Conservation (phyloP, 2,113 vertebrate species). For the Ictalurus furcatus region DNA sequence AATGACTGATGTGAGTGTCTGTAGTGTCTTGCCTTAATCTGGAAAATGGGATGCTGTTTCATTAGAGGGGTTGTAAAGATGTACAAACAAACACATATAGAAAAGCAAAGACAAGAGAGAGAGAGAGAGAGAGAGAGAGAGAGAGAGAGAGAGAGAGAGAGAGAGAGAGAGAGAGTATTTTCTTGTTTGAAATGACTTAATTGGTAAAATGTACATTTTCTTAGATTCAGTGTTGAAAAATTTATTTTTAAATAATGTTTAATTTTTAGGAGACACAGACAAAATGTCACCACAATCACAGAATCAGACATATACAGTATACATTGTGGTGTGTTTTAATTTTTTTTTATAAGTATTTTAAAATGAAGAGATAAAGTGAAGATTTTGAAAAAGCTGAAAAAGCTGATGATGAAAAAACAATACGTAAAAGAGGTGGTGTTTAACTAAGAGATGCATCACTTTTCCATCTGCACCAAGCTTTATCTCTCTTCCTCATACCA, state of each 20-base stretch:
- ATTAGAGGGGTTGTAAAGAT: not conserved
- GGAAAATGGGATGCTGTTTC: not conserved
- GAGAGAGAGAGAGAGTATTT: too few species aligned
- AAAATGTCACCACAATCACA: not conserved
- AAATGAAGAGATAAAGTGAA: not conserved
- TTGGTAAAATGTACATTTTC: not conserved
- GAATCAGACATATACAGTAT: not conserved
- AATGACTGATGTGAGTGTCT: not conserved
- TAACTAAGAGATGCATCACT: conserved; percentile 18
- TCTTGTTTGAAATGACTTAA: too few species aligned
- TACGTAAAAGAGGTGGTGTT: not conserved
- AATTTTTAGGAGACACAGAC: not conserved
- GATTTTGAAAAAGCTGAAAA: too few species aligned
- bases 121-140: too few species aligned
- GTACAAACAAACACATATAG: not conserved
- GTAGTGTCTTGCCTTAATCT: not conserved
- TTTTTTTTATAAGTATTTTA: not conserved
- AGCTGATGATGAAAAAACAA: too few species aligned
- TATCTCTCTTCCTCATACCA: not conserved
- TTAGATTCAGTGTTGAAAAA: not conserved
- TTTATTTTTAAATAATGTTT: not conserved
- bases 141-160: too few species aligned
- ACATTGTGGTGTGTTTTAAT: too few species aligned
- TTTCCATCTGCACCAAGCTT: conserved; percentile 14
- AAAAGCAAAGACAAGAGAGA: not conserved